These are phyloP conservation scores for Callipepla californica DNA, from an alignment of 2,113 vertebrate species.

Conservation along the genomic window DNA sequence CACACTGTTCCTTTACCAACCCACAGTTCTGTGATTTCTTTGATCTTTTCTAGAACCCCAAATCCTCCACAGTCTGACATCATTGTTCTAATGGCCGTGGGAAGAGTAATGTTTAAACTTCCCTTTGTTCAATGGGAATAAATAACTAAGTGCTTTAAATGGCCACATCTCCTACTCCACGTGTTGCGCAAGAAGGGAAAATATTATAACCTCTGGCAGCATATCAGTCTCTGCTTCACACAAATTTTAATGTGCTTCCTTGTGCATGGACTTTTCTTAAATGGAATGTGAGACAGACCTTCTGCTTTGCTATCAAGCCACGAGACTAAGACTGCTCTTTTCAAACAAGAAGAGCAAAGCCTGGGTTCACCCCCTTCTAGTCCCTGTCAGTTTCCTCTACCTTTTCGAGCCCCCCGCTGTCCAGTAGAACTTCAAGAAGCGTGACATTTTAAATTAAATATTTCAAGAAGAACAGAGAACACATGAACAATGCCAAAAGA, in stretches of 20 bases:
- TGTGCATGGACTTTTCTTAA: background rate
- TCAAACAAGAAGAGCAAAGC: background rate
- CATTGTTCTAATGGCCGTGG: constrained; percentile 18
- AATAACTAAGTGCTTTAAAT: constrained; percentile 21
- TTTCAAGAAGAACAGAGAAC: background rate
- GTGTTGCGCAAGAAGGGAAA: background rate
- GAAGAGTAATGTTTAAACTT: constrained; percentile 30
- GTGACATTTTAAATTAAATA: background rate
- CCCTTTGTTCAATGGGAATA: background rate
- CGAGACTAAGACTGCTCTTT: background rate
- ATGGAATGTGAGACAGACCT: background rate
- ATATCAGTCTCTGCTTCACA: background rate
- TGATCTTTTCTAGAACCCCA: constrained; percentile 10
- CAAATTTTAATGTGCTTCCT: background rate
- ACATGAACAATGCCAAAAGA: background rate
- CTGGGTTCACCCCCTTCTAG: background rate
- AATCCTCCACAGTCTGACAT: constrained; percentile 43
- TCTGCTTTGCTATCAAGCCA: background rate
- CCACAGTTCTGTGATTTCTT: constrained; percentile 29
- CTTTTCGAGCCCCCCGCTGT: background rate
- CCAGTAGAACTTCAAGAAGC: background rate
- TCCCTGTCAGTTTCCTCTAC: fast-evolving
- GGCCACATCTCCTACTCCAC: background rate
- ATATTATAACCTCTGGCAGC: background rate
- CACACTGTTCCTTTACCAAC: constrained; percentile 20